Evolutionary conservation across 1,140 invertebrate species (phyloP).

Genomic region (Ostrea denselamellosa): DNA sequence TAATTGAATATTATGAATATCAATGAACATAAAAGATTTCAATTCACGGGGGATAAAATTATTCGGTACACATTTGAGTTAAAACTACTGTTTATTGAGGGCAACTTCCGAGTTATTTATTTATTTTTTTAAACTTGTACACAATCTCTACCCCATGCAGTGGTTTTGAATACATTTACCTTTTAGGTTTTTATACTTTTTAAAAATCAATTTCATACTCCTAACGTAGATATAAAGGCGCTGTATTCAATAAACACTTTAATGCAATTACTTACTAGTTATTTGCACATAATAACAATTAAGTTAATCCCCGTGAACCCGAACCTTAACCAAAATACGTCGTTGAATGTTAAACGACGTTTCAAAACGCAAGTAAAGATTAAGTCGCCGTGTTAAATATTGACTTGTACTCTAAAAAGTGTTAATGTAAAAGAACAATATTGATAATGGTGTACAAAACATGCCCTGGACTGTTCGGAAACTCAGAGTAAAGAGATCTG

Average conservation of each 20-base stretch:
- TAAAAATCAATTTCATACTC: slow-evolving; percentile 25
- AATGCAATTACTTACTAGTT: not conserved
- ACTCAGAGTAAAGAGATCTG: no score
- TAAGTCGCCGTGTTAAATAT: slow-evolving; percentile 7
- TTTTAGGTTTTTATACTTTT: not conserved
- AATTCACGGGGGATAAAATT: not conserved
- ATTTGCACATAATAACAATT: not conserved
- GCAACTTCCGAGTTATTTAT: not conserved
- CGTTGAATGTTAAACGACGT: not conserved
- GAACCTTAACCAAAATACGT: not conserved
- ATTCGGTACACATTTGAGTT: not conserved
- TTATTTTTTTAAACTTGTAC: not conserved
- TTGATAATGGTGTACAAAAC: not conserved
- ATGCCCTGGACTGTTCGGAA: no score
- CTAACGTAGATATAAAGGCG: not conserved
- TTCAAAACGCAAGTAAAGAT: not conserved
- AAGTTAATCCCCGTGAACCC: not conserved
- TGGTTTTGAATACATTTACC: not conserved
- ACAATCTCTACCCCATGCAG: not conserved
- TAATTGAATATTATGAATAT: no score
- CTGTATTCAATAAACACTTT: slow-evolving; percentile 1
- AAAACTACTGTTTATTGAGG: not conserved
- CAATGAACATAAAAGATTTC: not conserved
- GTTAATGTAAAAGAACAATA: not conserved
- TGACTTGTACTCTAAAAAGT: slow-evolving; percentile 15